These are phyloP conservation scores for Aplocera efformata DNA, from an alignment of 2,888 invertebrate species.

Conservation along the genomic window DNA sequence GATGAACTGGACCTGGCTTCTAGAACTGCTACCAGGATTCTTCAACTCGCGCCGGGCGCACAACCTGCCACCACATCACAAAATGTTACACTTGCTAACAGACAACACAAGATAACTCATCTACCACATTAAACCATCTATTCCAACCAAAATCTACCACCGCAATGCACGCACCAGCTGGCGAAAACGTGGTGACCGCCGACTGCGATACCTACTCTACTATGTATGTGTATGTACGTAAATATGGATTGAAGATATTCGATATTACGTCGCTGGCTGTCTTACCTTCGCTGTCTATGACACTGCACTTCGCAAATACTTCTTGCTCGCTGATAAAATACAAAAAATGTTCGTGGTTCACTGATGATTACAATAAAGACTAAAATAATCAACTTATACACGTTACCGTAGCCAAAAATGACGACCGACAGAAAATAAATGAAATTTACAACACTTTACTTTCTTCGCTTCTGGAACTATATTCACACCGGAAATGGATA, in stretches of 20 bases:
- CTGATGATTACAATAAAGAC: conserved; percentile 54
- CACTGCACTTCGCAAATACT: conserved; percentile 61
- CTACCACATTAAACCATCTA: conserved; percentile 37
- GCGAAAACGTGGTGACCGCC: conserved; percentile 76
- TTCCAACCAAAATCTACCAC: conserved; percentile 59
- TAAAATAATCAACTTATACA: conserved; percentile 62
- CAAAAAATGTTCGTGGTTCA: conserved; percentile 49
- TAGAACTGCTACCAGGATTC: conserved; percentile 60
- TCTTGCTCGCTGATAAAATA: conserved; percentile 42
- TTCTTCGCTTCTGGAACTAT: conserved; percentile 68
- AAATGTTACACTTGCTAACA: conserved; percentile 22
- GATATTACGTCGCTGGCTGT: conserved; percentile 61
- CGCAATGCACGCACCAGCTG: conserved; percentile 75
- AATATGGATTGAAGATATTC: conserved; percentile 67
- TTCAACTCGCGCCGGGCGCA: conserved; percentile 65
- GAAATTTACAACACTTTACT: conserved; percentile 65
- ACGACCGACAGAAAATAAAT: conserved; percentile 79
- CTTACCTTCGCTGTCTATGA: conserved; percentile 72
- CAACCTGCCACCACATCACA: conserved; percentile 66
- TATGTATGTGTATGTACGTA: conserved; percentile 52
- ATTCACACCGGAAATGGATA: conserved; percentile 74
- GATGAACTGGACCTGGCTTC: conserved; percentile 74
- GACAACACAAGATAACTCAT: conserved; percentile 35
- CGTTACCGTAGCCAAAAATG: conserved; percentile 66
- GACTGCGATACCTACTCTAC: conserved; percentile 45